These are phyloP conservation scores for Latrodectus hesperus DNA, from an alignment of 2,888 invertebrate genomes.

Conservation along the genomic window DNA sequence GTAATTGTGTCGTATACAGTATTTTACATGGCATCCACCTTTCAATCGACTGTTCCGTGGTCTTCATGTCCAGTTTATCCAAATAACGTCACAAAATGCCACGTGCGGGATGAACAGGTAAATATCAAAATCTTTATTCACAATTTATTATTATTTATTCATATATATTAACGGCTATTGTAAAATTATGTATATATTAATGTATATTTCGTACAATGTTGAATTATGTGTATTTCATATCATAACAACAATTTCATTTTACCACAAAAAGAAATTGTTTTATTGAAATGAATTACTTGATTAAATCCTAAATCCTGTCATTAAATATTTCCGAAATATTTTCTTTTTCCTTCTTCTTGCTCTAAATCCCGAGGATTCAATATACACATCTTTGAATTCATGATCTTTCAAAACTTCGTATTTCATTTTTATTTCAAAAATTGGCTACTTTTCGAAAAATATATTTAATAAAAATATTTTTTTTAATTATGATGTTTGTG, in stretches of 20 bases:
- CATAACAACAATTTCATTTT: background rate
- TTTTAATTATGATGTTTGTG: no score
- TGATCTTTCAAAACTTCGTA: no score
- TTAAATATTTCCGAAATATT: no score
- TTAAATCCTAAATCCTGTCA: no score
- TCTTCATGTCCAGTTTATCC: slow-evolving; percentile 70
- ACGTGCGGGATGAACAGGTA: slow-evolving; percentile 51
- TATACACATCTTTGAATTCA: no score
- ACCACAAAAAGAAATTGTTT: no score
- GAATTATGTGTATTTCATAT: background rate
- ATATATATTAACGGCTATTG: background rate
- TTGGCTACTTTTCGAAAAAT: no score
- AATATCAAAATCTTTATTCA: background rate
- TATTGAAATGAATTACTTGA: no score
- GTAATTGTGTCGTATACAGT: slow-evolving; percentile 74
- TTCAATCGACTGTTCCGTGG: slow-evolving; percentile 72
- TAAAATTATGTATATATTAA: background rate
- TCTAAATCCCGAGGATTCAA: no score
- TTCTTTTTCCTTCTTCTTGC: no score
- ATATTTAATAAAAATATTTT: no score
- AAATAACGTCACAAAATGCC: slow-evolving; percentile 47
- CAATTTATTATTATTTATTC: background rate
- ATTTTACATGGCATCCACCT: slow-evolving; percentile 73
- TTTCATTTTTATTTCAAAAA: no score
- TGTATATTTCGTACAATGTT: background rate